phyloP scores from a whole-genome alignment of 2,113 vertebrate genomes.

The Cettia cetti region DNA sequence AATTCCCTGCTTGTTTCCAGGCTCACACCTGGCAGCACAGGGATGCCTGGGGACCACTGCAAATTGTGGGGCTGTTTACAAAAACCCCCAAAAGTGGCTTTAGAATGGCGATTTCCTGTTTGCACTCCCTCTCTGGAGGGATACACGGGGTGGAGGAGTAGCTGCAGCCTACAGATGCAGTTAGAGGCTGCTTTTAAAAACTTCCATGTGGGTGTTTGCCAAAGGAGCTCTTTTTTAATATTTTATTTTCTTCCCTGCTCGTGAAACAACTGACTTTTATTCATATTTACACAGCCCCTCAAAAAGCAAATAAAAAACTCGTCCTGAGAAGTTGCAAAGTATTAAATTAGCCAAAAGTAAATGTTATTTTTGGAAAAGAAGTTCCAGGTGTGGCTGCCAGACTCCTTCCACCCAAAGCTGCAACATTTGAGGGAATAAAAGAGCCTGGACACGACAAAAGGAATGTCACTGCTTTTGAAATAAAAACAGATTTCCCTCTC shows the following conservation, averaged over 20 bases:
- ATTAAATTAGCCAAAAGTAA: conserved; percentile 13
- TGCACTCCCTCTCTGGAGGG: neutral
- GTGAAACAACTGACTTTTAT: conserved; percentile 5
- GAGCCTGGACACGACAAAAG: neutral
- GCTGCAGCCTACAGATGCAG: conserved; percentile 20
- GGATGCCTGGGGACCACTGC: neutral
- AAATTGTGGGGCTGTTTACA: neutral
- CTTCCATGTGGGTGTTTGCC: conserved; percentile 16
- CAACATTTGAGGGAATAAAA: neutral
- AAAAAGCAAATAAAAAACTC: neutral
- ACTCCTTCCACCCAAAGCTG: neutral
- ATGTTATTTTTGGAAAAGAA: neutral
- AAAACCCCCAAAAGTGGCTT: neutral
- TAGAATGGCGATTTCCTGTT: neutral
- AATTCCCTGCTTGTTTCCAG: neutral
- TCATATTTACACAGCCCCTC: neutral
- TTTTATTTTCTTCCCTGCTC: neutral
- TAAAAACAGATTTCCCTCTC: neutral
- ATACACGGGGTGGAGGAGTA: neutral
- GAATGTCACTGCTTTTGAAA: neutral
- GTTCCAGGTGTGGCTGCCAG: neutral
- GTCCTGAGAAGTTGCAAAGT: neutral
- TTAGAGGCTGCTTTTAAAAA: conserved; percentile 42
- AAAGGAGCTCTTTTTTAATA: neutral
- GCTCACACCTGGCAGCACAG: neutral